These are phyloP conservation scores for Gambelia wislizenii DNA, from an alignment of 2,797 vertebrate species.

Conservation along the genomic window DNA sequence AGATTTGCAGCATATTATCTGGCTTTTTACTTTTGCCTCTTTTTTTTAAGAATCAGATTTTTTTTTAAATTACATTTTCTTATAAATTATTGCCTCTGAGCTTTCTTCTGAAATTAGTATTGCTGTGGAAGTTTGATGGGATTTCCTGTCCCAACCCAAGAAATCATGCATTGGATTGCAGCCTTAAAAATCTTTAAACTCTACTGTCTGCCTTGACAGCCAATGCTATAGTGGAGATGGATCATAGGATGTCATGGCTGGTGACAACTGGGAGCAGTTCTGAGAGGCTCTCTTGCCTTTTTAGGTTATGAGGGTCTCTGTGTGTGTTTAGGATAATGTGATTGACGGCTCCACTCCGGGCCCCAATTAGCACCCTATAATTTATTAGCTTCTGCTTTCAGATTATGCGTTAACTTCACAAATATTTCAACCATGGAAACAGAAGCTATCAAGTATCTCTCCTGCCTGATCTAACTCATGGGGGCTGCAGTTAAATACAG, in stretches of 20 bases:
- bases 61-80: neutral
- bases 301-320: slow-evolving; percentile 85
- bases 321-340: slow-evolving; percentile 82
- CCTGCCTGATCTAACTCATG: slow-evolving; percentile 79
- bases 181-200: slow-evolving; percentile 6
- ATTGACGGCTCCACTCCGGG: slow-evolving; percentile 82
- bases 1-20: neutral
- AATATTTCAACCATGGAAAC: slow-evolving; percentile 88
- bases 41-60: neutral
- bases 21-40: neutral
- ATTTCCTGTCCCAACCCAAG: neutral
- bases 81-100: neutral
- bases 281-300: slow-evolving; percentile 83
- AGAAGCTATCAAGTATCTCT: slow-evolving; percentile 86
- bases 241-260: slow-evolving; percentile 74
- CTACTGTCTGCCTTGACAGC: slow-evolving; percentile 53
- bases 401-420: slow-evolving; percentile 90
- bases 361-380: slow-evolving; percentile 89
- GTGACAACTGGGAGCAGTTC: slow-evolving; percentile 83
- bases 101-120: neutral
- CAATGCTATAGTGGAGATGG: slow-evolving; percentile 67
- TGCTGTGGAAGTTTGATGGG: neutral
- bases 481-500: slow-evolving; percentile 75
- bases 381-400: slow-evolving; percentile 89
- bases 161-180: neutral